A percentile compares a stretch with the other conserved stretches of the same genome.
Conservation (phyloP, 2,797 vertebrate genomes). For the Rhinophrynus dorsalis region DNA sequence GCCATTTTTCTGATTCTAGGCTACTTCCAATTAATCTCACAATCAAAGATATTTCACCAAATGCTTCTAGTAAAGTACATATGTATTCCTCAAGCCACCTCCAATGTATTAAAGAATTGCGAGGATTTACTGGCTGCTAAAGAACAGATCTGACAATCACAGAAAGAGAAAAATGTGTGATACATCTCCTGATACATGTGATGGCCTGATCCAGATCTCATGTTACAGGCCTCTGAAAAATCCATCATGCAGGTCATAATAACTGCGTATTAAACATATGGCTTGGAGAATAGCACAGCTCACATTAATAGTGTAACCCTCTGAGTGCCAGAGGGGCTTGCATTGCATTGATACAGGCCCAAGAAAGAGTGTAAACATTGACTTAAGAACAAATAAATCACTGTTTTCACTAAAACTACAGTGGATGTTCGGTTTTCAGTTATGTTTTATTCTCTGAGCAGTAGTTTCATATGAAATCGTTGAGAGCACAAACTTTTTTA, state of each 20-base stretch:
- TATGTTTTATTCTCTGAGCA: too few relatives aligned
- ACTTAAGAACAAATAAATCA: too few relatives aligned
- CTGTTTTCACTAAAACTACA: too few relatives aligned
- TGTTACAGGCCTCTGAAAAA: conserved; percentile 55
- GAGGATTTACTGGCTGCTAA: conserved; percentile 61
- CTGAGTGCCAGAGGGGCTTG: too few relatives aligned
- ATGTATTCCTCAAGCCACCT: conserved; percentile 21
- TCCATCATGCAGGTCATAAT: conserved; percentile 55
- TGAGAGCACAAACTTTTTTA: too few relatives aligned
- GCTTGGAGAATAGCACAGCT: conserved; percentile 52
- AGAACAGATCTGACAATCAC: conserved; percentile 48
- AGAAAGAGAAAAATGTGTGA: conserved; percentile 53
- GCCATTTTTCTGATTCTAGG: too few relatives aligned
- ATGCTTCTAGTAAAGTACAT: background rate
- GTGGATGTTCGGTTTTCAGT: too few relatives aligned
- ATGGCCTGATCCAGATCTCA: conserved; percentile 54
- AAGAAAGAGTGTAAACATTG: too few relatives aligned
- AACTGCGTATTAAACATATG: conserved; percentile 46
- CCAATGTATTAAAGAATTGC: conserved; percentile 52
- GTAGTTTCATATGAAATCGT: too few relatives aligned
- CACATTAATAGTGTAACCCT: too few relatives aligned
- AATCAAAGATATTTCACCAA: background rate
- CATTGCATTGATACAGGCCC: too few relatives aligned
- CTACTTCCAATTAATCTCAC: too few relatives aligned
- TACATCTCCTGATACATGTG: conserved; percentile 31